phyloP scores from a whole-genome alignment of 2,113 vertebrate genomes.

The Oryzias curvinotus region DNA sequence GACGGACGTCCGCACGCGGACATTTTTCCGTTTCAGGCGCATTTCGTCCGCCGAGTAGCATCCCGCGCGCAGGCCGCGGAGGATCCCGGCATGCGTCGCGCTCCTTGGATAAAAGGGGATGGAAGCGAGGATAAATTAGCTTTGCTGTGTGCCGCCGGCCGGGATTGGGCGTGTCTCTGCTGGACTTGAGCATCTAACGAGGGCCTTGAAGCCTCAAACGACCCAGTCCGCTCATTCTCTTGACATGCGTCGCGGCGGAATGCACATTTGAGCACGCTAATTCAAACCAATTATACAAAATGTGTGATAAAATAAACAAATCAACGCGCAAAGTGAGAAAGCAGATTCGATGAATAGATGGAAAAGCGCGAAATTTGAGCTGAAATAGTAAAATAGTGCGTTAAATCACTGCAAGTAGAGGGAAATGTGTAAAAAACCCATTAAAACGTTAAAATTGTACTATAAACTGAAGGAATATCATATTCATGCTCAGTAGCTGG shows the following conservation, averaged over 20 bases:
- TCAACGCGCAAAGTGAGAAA: background rate
- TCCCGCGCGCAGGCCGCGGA: slow-evolving; percentile 22
- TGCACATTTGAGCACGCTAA: slow-evolving; percentile 17
- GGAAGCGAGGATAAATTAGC: slow-evolving; percentile 54
- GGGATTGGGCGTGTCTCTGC: slow-evolving; percentile 78
- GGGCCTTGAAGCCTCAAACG: slow-evolving; percentile 58
- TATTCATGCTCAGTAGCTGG: too few relatives aligned
- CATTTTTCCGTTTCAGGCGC: slow-evolving; percentile 55
- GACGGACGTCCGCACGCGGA: slow-evolving; percentile 37
- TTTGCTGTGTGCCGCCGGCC: slow-evolving; percentile 53
- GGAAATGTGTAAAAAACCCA: too few relatives aligned
- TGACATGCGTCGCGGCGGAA: slow-evolving; percentile 29
- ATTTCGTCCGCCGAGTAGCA: slow-evolving; percentile 23
- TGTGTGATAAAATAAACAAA: background rate
- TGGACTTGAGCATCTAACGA: slow-evolving; percentile 56
- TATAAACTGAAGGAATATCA: too few relatives aligned
- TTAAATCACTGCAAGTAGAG: too few relatives aligned
- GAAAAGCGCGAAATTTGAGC: too few relatives aligned
- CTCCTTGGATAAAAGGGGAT: slow-evolving; percentile 28
- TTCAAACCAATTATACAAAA: slow-evolving; percentile 35
- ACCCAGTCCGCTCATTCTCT: slow-evolving; percentile 42
- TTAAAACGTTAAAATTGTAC: too few relatives aligned
- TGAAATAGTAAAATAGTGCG: too few relatives aligned
- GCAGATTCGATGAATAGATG: too few relatives aligned
- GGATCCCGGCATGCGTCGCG: slow-evolving; percentile 52